Evolutionary conservation across 2,888 invertebrate species (phyloP).

Genomic region (Drosophila buzzatii): DNA sequence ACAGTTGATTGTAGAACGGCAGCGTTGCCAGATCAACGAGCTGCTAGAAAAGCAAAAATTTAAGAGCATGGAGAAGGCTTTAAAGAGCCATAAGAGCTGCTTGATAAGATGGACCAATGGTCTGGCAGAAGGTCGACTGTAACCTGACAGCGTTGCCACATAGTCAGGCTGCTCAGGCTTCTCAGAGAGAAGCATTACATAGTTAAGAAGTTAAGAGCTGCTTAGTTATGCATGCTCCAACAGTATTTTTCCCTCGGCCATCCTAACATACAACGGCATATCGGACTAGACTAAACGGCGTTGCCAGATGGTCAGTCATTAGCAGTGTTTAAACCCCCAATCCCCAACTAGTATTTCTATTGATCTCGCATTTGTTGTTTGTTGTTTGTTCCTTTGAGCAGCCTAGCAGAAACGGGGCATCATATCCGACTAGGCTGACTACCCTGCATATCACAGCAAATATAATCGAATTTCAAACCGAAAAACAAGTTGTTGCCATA

Average conservation of each 20-base stretch:
- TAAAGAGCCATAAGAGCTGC: neutral
- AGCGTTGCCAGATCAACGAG: too few relatives aligned
- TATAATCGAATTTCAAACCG: slow-evolving; percentile 19
- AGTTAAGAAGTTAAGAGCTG: neutral
- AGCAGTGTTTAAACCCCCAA: slow-evolving; percentile 19
- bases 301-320: slow-evolving; percentile 1
- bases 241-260: slow-evolving; percentile 25
- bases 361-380: slow-evolving; percentile 56
- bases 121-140: neutral
- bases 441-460: slow-evolving; percentile 53
- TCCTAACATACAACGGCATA: neutral
- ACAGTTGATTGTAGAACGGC: too few relatives aligned
- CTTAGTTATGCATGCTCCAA: slow-evolving; percentile 2
- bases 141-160: neutral
- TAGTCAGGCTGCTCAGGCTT: neutral
- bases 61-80: neutral
- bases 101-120: neutral
- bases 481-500: slow-evolving; percentile 8
- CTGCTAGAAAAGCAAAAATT: too few relatives aligned
- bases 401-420: slow-evolving; percentile 13
- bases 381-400: slow-evolving; percentile 50
- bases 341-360: neutral
- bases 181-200: neutral
- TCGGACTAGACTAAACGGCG: neutral
- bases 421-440: slow-evolving; percentile 8